Evolutionary conservation across 2,113 vertebrate species (phyloP), one percentile per base, ranked within the genome.

Genomic region (Phoxinus phoxinus): DNA sequence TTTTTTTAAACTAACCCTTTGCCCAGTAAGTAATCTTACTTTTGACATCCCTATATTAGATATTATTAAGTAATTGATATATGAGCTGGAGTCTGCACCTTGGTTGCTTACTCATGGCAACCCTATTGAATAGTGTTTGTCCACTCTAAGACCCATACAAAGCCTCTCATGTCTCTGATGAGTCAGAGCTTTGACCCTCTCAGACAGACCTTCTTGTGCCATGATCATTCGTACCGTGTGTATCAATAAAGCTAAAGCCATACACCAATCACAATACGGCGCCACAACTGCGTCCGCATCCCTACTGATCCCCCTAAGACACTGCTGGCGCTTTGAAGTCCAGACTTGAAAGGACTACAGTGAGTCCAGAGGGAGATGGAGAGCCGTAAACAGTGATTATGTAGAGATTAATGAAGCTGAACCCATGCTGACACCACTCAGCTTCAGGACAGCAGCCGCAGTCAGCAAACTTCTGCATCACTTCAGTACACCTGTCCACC

Each of bases 381-480:
- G 87, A 90, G 91, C 90, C 87, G 90, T 91, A 92, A 93, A 92
- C 91, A 91, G 90, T 93, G 93, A 94, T 94, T 94, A 93, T 90
- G 88, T 84, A 86, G 91, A 91, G 93, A 94, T 94, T 94, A 94
- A 95, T 94, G 90, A 93, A 89, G 81, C 80, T 27, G 67, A 69
- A 58, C 84, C 25, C 27, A 41, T 51, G 59, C 78, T 77, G 84
- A 85, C 48, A 25, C 37, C 67, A 21, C 30, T 65, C 44, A 37
- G 84, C 46, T 61, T 27, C 35, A 15, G 75, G 67, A 59, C 53
- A 51, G 12, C 65, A 46, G 71, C 19, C 25, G 17, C 71, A 69
- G 25, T 76, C 80, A 41, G 27, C 73, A 67, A 56, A 46, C 72
- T 73, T 48, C 76, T 53, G 80, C 61, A 81, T 61, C 56, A 73